Conservation (phyloP, 1,140 invertebrate genomes). For the Drosophila paulistorum region DNA sequence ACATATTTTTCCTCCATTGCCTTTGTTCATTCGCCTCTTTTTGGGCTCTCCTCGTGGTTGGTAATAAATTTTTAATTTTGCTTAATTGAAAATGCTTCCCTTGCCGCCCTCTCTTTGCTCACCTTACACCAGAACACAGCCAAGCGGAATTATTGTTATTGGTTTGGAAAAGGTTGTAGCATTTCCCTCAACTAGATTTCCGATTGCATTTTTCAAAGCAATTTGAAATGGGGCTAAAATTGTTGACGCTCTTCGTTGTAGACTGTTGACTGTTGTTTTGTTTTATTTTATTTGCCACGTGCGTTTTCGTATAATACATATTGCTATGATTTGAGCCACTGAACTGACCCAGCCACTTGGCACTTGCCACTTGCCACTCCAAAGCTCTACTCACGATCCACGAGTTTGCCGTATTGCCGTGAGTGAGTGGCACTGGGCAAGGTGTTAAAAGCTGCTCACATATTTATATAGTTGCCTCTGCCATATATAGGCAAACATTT, state of each 20-base stretch:
- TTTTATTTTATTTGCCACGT: neutral
- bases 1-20: conserved; percentile 20
- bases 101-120: neutral
- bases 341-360: conserved; percentile 1
- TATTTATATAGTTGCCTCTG: conserved; percentile 74
- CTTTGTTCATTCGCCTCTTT: conserved; percentile 66
- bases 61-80: conserved; percentile 81
- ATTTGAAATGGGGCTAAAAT: neutral
- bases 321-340: conserved; percentile 13
- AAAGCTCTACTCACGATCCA: conserved; percentile 39
- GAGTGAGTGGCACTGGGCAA: conserved; percentile 45
- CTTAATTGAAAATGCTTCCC: conserved; percentile 73
- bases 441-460: conserved; percentile 79
- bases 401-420: neutral
- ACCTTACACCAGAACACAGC: conserved; percentile 21
- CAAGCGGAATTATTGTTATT: conserved; percentile 46
- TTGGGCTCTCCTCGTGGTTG: conserved; percentile 39
- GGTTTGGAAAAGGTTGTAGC: conserved; percentile 17
- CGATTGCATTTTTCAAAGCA: conserved; percentile 5
- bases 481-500: conserved; percentile 78
- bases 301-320: neutral
- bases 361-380: conserved; percentile 30
- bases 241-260: neutral
- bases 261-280: neutral
- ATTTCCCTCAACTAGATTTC: conserved; percentile 14